These are phyloP conservation scores for Cheumatopsyche charites DNA, from an alignment of 1,140 invertebrate genomes.

Conservation along the genomic window DNA sequence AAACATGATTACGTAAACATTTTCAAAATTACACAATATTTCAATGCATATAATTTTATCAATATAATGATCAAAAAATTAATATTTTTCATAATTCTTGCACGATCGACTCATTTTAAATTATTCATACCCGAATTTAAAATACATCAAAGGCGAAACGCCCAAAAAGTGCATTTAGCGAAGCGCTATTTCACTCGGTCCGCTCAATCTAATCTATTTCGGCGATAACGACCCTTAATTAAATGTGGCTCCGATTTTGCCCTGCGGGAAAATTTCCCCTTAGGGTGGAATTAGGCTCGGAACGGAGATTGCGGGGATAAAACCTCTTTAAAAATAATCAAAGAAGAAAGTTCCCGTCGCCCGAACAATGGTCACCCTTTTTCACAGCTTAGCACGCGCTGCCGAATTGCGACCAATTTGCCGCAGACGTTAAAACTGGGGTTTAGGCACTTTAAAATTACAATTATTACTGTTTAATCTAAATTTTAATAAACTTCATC, in stretches of 20 bases:
- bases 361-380: conserved; percentile 27
- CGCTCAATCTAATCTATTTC: not conserved
- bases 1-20: too few relatives aligned
- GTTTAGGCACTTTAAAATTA: too few relatives aligned
- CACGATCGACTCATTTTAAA: too few relatives aligned
- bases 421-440: not conserved
- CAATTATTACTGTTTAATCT: too few relatives aligned
- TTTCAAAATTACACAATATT: too few relatives aligned
- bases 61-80: too few relatives aligned
- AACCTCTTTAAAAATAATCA: conserved; percentile 33
- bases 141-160: too few relatives aligned
- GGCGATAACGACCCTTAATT: conserved; percentile 5
- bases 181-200: not conserved
- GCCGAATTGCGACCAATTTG: conserved; percentile 26
- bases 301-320: conserved; percentile 22
- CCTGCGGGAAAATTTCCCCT: not conserved
- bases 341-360: conserved; percentile 2
- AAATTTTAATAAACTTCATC: too few relatives aligned
- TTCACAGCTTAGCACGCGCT: conserved; percentile 13
- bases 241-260: conserved; percentile 15
- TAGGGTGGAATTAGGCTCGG: conserved; percentile 5
- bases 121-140: too few relatives aligned
- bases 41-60: too few relatives aligned
- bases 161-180: too few relatives aligned
- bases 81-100: too few relatives aligned